Evolutionary conservation across 2,888 invertebrate genomes (phyloP), one percentile per base, ranked within the genome.

Genomic region (Cerastoderma edule): DNA sequence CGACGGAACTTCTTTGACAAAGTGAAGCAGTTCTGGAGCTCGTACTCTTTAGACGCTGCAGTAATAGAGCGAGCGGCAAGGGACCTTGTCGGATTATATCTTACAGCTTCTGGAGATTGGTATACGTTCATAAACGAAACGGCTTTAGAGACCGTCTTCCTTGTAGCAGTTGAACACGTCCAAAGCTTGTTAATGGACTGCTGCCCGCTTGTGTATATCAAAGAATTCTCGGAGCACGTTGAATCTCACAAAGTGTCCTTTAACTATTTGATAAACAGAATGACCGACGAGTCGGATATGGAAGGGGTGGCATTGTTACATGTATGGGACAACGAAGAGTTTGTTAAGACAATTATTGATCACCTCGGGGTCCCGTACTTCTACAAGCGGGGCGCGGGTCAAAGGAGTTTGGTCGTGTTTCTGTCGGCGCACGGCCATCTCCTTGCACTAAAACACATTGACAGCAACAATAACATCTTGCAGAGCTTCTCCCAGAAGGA

Each of bases 381-480:
- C 39, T 60, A 60, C 60, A 60, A 35, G 2, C 60, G 39, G 27
- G 60, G 39, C 16, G 22, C 35, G 8, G 27, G n/a, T 24, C 33
- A 33, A 24, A 32, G 39, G 39, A 39, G 24, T 3, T 16, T 60
- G 10, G 39, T 60, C 27, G 60, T 60, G 35, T 60, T 39, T 33
- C 27, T 60, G 13, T 60, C 60, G 5, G 60, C 22, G 10, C 22
- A 60, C 39, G 60, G 60, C 1, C 39, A 60, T 60, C 39, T 60
- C 2, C 1, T 1, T 5, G 60, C 60, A 13, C 24, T 60, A 8
- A 60, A 60, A 39, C 60, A 60, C 22, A 22, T 60, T 4, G 60
- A 60, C 39, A 60, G 60, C 39, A 39, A 33, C 16, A 60, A 60
- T 33, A 60, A 60, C 33, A 22, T 60, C 13, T 60, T 60, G 27